Percentiles rank a stretch among this genome's conserved stretches.
phyloP scores from a whole-genome alignment of 2,888 invertebrate genomes.

The Lochmaea crataegi region DNA sequence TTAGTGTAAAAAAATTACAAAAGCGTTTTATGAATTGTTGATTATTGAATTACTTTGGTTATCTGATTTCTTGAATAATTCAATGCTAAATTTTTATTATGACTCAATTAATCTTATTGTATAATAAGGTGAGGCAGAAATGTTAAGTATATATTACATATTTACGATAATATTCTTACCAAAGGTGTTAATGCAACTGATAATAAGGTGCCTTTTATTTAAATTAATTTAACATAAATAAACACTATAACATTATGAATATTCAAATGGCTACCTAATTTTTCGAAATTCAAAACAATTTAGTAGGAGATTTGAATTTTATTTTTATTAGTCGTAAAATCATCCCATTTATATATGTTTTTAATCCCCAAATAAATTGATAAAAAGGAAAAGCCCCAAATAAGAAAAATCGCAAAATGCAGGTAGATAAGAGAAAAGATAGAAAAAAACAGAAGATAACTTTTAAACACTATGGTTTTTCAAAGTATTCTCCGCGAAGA shows the following conservation, averaged over 20 bases:
- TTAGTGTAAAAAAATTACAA: slow-evolving; percentile 25
- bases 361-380: background rate
- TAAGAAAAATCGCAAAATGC: too few species aligned
- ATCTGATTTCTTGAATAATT: slow-evolving; percentile 37
- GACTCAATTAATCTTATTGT: slow-evolving; percentile 33
- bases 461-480: too few species aligned
- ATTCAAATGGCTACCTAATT: background rate
- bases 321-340: background rate
- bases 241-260: background rate
- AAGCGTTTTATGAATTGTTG: slow-evolving; percentile 33
- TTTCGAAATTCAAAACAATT: background rate
- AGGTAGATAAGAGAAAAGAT: too few species aligned
- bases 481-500: too few species aligned
- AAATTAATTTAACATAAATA: background rate
- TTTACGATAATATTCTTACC: slow-evolving; percentile 3
- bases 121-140: slow-evolving; percentile 36
- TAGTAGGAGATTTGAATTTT: background rate
- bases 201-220: slow-evolving; percentile 3
- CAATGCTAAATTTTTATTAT: slow-evolving; percentile 34
- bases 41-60: slow-evolving; percentile 34
- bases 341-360: background rate
- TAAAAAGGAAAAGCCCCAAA: too few species aligned
- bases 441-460: too few species aligned
- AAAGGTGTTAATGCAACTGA: slow-evolving; percentile 15
- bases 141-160: slow-evolving; percentile 13